Evolutionary conservation across 2,797 vertebrate species (phyloP).

Genomic region (Rhincodon typus): DNA sequence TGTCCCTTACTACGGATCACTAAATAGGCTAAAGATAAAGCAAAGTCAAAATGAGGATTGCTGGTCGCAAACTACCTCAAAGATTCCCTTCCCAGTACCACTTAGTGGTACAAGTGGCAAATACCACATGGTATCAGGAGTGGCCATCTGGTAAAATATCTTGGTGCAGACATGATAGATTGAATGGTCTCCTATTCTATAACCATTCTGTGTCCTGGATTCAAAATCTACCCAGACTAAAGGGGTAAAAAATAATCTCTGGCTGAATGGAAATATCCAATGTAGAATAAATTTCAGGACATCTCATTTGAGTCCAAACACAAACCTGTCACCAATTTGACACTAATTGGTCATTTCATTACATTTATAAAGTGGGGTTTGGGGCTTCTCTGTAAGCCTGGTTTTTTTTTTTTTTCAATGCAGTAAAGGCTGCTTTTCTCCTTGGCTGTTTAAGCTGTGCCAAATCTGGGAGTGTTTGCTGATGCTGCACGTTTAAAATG

Average conservation of each 20-base stretch:
- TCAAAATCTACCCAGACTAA: background rate
- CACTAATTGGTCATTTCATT: background rate
- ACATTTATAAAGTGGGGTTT: no score
- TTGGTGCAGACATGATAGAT: no score
- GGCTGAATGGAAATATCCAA: background rate
- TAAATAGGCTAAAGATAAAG: no score
- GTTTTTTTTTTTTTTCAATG: background rate
- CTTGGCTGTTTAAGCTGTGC: background rate
- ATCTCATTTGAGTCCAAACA: background rate
- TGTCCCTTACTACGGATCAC: no score
- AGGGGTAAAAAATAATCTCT: background rate
- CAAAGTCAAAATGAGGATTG: no score
- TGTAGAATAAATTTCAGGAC: background rate
- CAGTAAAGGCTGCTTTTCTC: background rate
- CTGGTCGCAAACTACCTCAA: no score
- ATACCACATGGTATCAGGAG: no score
- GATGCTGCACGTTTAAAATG: background rate
- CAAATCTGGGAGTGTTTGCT: background rate
- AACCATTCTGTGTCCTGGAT: background rate
- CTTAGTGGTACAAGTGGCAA: no score
- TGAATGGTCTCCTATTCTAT: no score
- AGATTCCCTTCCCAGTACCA: no score
- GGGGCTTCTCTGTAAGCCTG: background rate
- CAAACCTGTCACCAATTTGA: background rate
- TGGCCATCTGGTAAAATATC: no score